phyloP scores from a whole-genome alignment of 2,888 invertebrate genomes.

The Eucera pruinosa region DNA sequence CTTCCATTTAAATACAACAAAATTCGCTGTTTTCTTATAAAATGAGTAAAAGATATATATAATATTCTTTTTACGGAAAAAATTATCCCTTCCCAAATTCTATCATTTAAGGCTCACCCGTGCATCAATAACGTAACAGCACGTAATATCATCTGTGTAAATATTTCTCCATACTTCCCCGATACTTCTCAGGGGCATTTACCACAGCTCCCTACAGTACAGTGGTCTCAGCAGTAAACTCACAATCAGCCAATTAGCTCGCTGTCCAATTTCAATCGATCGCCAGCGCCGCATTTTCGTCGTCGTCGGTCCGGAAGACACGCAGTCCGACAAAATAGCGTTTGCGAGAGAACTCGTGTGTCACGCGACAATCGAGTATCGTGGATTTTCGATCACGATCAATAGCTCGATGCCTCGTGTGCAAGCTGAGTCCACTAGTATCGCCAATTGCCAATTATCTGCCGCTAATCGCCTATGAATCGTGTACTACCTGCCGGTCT shows the following conservation, averaged over 20 bases:
- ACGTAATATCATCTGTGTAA: constrained; percentile 18
- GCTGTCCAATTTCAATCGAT: constrained; percentile 42
- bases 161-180: constrained; percentile 9
- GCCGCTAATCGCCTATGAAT: constrained; percentile 48
- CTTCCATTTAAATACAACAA: neutral
- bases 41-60: too few relatives aligned
- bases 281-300: constrained; percentile 1
- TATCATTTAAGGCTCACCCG: too few relatives aligned
- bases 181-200: constrained; percentile 37
- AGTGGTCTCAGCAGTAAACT: constrained; percentile 53
- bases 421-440: constrained; percentile 45
- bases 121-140: constrained; percentile 4
- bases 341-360: neutral
- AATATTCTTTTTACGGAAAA: too few relatives aligned
- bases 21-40: neutral
- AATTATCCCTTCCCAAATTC: too few relatives aligned
- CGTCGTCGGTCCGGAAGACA: neutral
- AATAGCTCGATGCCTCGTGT: neutral
- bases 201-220: constrained; percentile 34
- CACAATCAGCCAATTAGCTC: constrained; percentile 25
- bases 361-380: constrained; percentile 29
- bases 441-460: constrained; percentile 55
- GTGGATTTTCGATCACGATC: constrained; percentile 26
- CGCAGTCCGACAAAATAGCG: neutral
- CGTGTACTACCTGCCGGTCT: constrained; percentile 43